A percentile compares a stretch with the other conserved stretches of the same genome.
Conservation (phyloP, 2,888 invertebrate species). For the Lamproptera curius region DNA sequence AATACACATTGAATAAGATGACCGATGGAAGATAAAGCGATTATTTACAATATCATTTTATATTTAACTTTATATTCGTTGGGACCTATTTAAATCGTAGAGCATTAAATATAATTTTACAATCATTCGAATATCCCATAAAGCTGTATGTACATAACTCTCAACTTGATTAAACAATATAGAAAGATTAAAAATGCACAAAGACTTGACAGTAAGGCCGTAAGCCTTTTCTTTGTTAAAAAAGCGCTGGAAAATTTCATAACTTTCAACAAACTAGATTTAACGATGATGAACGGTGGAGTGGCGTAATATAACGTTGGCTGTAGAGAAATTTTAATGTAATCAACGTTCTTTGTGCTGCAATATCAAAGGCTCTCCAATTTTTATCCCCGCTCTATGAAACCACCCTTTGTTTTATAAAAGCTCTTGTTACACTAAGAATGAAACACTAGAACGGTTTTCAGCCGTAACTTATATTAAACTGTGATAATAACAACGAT, state of each 20-base stretch:
- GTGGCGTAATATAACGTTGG: slow-evolving; percentile 41
- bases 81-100: too few relatives aligned
- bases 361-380: slow-evolving; percentile 38
- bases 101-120: too few relatives aligned
- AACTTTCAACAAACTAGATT: slow-evolving; percentile 19
- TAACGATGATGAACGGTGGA: slow-evolving; percentile 25
- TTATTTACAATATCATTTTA: too few relatives aligned
- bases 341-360: background rate
- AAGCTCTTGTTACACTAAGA: background rate
- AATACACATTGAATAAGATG: too few relatives aligned
- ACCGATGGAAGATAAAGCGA: too few relatives aligned
- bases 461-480: background rate
- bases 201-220: too few relatives aligned
- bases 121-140: too few relatives aligned
- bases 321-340: slow-evolving; percentile 48
- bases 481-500: too few relatives aligned
- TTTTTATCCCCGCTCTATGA: slow-evolving; percentile 67
- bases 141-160: too few relatives aligned
- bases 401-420: slow-evolving; percentile 33
- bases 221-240: slow-evolving; percentile 13
- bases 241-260: slow-evolving; percentile 7
- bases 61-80: too few relatives aligned
- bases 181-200: slow-evolving; percentile 3
- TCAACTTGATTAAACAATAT: slow-evolving; percentile 10
- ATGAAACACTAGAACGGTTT: too few relatives aligned